phyloP scores from a whole-genome alignment of 2,888 invertebrate species.

The Druceiella hillmani region DNA sequence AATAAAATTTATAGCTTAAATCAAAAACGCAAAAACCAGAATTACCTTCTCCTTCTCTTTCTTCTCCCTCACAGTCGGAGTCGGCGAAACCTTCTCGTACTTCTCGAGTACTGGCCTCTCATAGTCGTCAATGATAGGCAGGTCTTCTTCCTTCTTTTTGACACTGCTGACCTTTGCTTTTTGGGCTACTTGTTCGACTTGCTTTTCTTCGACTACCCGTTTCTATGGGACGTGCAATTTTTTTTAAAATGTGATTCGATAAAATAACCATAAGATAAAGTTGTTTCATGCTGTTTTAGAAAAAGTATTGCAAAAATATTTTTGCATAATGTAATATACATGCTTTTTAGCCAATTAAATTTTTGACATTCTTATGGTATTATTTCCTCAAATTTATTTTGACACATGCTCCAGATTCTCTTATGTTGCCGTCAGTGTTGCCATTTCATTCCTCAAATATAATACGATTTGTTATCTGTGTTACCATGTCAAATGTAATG shows the following conservation, averaged over 20 bases:
- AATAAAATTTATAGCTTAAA: constrained; percentile 30
- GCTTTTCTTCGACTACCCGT: constrained; percentile 40
- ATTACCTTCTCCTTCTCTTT: constrained; percentile 44
- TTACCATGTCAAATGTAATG: too few relatives aligned
- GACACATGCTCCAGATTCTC: too few relatives aligned
- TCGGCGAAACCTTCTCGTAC: constrained; percentile 55
- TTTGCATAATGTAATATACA: too few relatives aligned
- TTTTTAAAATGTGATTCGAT: background rate
- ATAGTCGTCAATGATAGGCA: constrained; percentile 66
- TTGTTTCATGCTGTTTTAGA: too few relatives aligned
- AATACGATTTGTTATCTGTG: too few relatives aligned
- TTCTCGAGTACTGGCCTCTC: constrained; percentile 69
- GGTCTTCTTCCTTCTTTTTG: constrained; percentile 52
- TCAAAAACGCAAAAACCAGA: constrained; percentile 25
- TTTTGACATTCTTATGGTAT: too few relatives aligned
- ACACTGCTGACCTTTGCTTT: constrained; percentile 44
- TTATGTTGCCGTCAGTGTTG: too few relatives aligned
- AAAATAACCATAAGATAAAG: background rate
- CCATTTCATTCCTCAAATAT: too few relatives aligned
- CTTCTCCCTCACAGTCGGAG: constrained; percentile 45
- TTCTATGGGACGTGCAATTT: constrained; percentile 31
- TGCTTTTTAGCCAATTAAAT: too few relatives aligned
- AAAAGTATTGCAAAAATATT: too few relatives aligned
- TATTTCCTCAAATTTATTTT: too few relatives aligned
- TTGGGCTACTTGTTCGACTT: constrained; percentile 43